phyloP scores from a whole-genome alignment of 2,888 invertebrate genomes.

The Brassicogethes aeneus region DNA sequence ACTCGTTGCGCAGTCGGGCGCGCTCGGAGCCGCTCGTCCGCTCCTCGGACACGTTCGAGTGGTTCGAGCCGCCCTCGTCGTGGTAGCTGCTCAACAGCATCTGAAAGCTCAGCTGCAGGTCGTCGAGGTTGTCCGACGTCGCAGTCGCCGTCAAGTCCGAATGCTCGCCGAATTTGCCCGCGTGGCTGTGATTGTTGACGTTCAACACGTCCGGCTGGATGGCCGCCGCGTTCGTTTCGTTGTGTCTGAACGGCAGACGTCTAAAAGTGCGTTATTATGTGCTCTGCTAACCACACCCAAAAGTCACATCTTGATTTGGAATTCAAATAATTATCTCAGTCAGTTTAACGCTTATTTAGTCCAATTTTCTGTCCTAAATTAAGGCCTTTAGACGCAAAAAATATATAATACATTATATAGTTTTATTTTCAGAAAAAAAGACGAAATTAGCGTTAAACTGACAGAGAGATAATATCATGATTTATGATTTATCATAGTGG shows the following conservation, averaged over 20 bases:
- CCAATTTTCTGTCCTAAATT: too few relatives aligned
- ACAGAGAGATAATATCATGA: too few relatives aligned
- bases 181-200: constrained; percentile 46
- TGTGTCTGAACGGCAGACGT: constrained; percentile 4
- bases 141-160: constrained; percentile 4
- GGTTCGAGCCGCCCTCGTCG: constrained; percentile 15
- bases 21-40: constrained; percentile 9
- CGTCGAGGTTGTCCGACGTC: constrained; percentile 6
- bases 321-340: too few relatives aligned
- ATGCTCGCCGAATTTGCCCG: constrained; percentile 6
- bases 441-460: too few relatives aligned
- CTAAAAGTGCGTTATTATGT: too few relatives aligned
- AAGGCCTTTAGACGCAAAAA: too few relatives aligned
- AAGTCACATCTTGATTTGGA: too few relatives aligned
- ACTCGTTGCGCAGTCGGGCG: constrained; percentile 26
- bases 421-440: too few relatives aligned
- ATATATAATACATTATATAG: too few relatives aligned
- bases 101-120: constrained; percentile 8
- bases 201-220: constrained; percentile 49
- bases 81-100: constrained; percentile 14
- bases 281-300: too few relatives aligned
- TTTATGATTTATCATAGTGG: too few relatives aligned
- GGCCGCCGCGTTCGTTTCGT: constrained; percentile 6
- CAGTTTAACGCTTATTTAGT: too few relatives aligned
- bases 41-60: constrained; percentile 10